Evolutionary conservation across 92 coral and sea anemone genomes (phyloP), one percentile per base, ranked within the genome.

Genomic region (Epizoanthus ramosus): DNA sequence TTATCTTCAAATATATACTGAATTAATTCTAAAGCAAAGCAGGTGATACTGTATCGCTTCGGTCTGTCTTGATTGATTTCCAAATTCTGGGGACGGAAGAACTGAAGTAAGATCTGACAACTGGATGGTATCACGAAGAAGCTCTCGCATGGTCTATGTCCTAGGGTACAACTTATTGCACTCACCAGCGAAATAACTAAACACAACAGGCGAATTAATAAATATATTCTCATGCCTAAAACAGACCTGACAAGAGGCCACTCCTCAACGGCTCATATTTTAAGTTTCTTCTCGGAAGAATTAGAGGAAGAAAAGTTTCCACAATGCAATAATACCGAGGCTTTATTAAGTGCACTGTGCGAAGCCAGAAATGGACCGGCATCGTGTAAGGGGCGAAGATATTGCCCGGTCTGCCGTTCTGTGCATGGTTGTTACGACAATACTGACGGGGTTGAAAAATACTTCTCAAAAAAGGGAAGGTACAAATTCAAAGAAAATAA

Each of bases 361-460:
- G 33, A 23, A 24, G 33, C 17, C 41, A 52, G 79, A 63, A 73
- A 54, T 53, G 64, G 64, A 54, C 23, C 43, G 14, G 28, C 28
- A 52, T 73, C 79, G 23, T 16, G 65, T 21, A 73, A 73, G 54
- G 64, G 63, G 8, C 59, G 64, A 15, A 53, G 79, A 73, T 73
- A 73, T 25, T 73, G 79, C 43, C 79, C 79, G 23, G 24, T 54
- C 18, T 73, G 79, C 17, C 79, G 79, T 73, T 22, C 25, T 4
- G 57, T 50, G 24, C 79, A 73, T 16, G 65, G 79, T 73, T 73
- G 64, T 19, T 73, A 73, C 54, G 79, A 54, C 79, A 54, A 73
- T 24, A 56, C 63, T 73, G 47, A 54, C 25, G 63, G 79, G 13
- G 18, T 73, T 28, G 79, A 73, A n/a, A 73, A 73, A 28, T 16